A percentile compares a stretch with the other conserved stretches of the same genome.
Conservation (phyloP, 2,113 vertebrate genomes). For the Siniperca knerii region DNA sequence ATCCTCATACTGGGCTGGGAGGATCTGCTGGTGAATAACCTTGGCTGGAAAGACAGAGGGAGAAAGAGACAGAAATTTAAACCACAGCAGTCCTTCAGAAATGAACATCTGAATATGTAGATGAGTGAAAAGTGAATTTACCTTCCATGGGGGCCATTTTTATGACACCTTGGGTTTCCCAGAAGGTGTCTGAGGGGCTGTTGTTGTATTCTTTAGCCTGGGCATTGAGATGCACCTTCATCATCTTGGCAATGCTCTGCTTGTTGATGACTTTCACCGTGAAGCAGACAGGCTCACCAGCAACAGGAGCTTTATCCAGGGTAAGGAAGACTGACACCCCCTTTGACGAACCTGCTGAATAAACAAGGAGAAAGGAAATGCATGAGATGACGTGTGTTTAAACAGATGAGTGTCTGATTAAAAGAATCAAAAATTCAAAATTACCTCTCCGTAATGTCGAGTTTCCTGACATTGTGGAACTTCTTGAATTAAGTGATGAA, state of each 20-base stretch:
- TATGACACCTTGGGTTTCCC: conserved; percentile 68
- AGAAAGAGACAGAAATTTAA: background rate
- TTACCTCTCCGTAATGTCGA: conserved; percentile 62
- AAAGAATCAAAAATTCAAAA: background rate
- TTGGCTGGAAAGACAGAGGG: conserved; percentile 61
- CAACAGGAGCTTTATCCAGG: conserved; percentile 69
- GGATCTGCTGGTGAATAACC: conserved; percentile 72
- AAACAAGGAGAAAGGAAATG: conserved; percentile 10
- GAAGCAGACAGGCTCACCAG: conserved; percentile 74
- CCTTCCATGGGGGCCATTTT: conserved; percentile 75
- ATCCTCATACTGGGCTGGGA: conserved; percentile 58
- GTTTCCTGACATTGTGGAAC: conserved; percentile 42
- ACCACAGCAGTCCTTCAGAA: background rate
- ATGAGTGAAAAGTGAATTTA: conserved; percentile 45
- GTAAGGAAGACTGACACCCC: conserved; percentile 64
- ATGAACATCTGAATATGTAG: background rate
- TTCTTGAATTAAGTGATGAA: conserved; percentile 58
- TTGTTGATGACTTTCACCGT: conserved; percentile 75
- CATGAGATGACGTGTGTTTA: background rate
- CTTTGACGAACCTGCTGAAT: conserved; percentile 2
- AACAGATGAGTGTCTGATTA: fast-evolving
- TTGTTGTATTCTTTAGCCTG: conserved; percentile 83
- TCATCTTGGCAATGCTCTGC: conserved; percentile 44
- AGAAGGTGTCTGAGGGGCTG: conserved; percentile 78
- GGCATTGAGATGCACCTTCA: conserved; percentile 78